These are phyloP conservation scores for Gasteruption jaculator DNA, from an alignment of 2,888 invertebrate genomes.

Conservation along the genomic window DNA sequence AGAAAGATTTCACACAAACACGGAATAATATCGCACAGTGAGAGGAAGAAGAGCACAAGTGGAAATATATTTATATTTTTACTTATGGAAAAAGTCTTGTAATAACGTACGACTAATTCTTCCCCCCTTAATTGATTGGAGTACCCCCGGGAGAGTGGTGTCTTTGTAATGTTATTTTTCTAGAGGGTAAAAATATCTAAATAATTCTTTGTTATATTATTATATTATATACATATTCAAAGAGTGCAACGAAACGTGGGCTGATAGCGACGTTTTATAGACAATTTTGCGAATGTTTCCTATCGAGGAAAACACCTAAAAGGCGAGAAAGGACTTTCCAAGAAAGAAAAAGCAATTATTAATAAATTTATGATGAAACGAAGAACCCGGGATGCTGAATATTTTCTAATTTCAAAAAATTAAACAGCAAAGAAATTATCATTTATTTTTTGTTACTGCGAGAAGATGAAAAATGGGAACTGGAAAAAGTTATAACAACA, in stretches of 20 bases:
- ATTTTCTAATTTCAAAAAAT: too few species aligned
- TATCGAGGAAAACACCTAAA: too few species aligned
- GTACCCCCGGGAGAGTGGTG: conserved; percentile 21
- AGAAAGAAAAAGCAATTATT: conserved; percentile 1
- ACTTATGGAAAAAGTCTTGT: conserved; percentile 35
- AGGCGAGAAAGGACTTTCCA: too few species aligned
- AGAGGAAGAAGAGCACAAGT: too few species aligned
- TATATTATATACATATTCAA: too few species aligned
- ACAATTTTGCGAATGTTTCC: neutral
- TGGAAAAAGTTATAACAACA: too few species aligned
- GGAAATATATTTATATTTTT: conserved; percentile 48
- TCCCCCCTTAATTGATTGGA: conserved; percentile 16
- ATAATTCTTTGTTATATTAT: conserved; percentile 35
- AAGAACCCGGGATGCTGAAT: neutral
- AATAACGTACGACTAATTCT: conserved; percentile 35
- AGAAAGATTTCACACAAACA: too few species aligned
- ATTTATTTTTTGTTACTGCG: too few species aligned
- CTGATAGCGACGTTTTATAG: neutral
- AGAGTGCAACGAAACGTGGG: conserved; percentile 38
- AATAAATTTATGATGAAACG: conserved; percentile 7
- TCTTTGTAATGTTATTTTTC: conserved; percentile 43
- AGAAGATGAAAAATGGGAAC: too few species aligned
- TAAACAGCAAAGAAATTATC: too few species aligned
- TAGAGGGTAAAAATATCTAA: conserved; percentile 41
- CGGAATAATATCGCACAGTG: conserved; percentile 32